Conservation (phyloP, 2,797 vertebrate genomes). For the Aphelocoma californica region DNA sequence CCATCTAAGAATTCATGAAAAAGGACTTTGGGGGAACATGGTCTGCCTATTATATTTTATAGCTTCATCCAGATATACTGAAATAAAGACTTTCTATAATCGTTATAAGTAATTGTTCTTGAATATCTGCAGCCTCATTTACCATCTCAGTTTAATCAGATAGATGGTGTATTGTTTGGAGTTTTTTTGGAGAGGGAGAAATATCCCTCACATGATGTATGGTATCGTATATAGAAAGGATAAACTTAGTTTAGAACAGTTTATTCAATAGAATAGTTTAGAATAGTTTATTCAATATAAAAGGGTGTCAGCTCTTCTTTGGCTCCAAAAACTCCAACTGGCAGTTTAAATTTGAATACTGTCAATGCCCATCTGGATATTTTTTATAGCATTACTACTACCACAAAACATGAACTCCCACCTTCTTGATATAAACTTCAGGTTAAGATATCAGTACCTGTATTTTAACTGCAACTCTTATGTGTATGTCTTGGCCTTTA, state of each 20-base stretch:
- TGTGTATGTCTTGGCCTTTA: background rate
- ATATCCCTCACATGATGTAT: background rate
- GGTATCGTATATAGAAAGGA: background rate
- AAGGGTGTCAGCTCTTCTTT: background rate
- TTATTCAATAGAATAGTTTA: background rate
- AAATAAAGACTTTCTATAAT: background rate
- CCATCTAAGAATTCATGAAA: background rate
- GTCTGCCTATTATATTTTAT: background rate
- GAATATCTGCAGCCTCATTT: background rate
- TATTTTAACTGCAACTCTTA: background rate
- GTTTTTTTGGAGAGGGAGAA: fast-evolving
- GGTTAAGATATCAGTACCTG: background rate
- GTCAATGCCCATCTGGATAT: background rate
- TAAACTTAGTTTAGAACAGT: background rate
- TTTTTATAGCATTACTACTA: background rate
- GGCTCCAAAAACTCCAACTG: background rate
- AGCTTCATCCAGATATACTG: background rate
- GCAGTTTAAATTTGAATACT: background rate
- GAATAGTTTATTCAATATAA: background rate
- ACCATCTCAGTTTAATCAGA: background rate
- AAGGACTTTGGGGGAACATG: background rate
- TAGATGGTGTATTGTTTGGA: background rate
- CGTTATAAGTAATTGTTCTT: background rate
- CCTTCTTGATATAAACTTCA: background rate
- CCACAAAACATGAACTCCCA: background rate